These are phyloP conservation scores for Atherix ibis DNA, from an alignment of 2,888 invertebrate genomes.

Conservation along the genomic window DNA sequence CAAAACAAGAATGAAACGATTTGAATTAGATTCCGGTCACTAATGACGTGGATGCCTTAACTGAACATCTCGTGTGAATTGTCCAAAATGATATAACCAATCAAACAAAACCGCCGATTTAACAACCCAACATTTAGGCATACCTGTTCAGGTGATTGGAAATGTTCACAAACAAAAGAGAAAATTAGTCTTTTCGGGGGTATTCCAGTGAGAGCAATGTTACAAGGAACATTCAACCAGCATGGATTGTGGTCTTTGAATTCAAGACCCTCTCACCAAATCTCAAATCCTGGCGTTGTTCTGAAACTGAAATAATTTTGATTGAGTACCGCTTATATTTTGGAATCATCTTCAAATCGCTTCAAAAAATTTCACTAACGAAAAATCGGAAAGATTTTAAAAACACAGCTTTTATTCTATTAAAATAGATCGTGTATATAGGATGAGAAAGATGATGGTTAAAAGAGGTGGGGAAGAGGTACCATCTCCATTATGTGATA, in stretches of 20 bases:
- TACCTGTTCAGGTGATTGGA: background rate
- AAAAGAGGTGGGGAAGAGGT: too few relatives aligned
- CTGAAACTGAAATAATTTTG: too few relatives aligned
- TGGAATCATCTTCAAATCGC: too few relatives aligned
- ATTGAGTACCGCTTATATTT: too few relatives aligned
- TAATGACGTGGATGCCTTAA: slow-evolving; percentile 1
- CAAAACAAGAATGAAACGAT: slow-evolving; percentile 1
- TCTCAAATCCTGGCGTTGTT: too few relatives aligned
- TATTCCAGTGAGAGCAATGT: background rate
- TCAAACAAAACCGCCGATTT: background rate
- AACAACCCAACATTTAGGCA: background rate
- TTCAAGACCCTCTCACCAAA: background rate
- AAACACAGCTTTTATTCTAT: too few relatives aligned
- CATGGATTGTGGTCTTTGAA: background rate
- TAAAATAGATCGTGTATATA: too few relatives aligned
- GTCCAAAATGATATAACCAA: background rate
- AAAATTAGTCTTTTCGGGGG: background rate
- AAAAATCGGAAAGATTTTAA: too few relatives aligned
- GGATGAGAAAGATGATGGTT: too few relatives aligned
- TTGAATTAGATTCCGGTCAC: background rate
- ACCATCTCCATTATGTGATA: too few relatives aligned
- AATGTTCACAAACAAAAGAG: background rate
- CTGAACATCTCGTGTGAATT: slow-evolving; percentile 2
- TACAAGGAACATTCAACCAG: background rate
- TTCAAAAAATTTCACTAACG: too few relatives aligned